Evolutionary conservation across 2,113 vertebrate genomes (phyloP).

Genomic region (Scomber scombrus): DNA sequence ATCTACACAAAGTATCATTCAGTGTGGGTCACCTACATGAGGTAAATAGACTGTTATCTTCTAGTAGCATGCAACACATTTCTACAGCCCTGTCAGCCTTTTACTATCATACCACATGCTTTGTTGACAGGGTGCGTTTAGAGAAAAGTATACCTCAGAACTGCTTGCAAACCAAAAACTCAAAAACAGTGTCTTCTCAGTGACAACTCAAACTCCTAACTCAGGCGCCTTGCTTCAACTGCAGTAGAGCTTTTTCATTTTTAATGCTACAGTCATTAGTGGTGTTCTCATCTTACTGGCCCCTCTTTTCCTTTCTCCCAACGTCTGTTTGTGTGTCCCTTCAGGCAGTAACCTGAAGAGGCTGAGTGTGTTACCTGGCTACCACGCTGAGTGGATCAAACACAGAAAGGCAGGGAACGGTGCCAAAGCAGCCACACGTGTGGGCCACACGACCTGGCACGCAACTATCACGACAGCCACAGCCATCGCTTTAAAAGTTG

Average conservation of each 20-base stretch:
- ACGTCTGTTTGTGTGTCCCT: slow-evolving; percentile 16
- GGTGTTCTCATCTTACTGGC: slow-evolving; percentile 68
- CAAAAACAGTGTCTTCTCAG: slow-evolving; percentile 13
- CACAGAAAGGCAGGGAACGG: slow-evolving; percentile 16
- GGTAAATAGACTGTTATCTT: neutral
- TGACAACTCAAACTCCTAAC: slow-evolving; percentile 16
- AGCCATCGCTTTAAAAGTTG: neutral
- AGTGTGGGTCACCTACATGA: neutral
- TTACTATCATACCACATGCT: neutral
- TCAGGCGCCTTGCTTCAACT: neutral
- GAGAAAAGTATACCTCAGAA: slow-evolving; percentile 4
- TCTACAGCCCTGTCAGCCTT: neutral
- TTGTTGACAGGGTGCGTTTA: slow-evolving; percentile 8
- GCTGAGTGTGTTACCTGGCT: slow-evolving; percentile 66
- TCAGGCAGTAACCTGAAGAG: slow-evolving; percentile 65
- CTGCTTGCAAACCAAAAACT: slow-evolving; percentile 22
- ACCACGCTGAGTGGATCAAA: slow-evolving; percentile 47
- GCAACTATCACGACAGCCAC: neutral
- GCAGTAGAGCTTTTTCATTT: slow-evolving; percentile 63
- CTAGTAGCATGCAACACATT: neutral
- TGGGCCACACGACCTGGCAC: neutral
- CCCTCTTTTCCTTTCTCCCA: slow-evolving; percentile 52
- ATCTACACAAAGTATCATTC: neutral
- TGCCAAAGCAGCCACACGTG: slow-evolving; percentile 22
- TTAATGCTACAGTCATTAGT: slow-evolving; percentile 76